Evolutionary conservation across 2,113 vertebrate genomes (phyloP), one percentile per base, ranked within the genome.

Genomic region (Acanthisitta chloris): DNA sequence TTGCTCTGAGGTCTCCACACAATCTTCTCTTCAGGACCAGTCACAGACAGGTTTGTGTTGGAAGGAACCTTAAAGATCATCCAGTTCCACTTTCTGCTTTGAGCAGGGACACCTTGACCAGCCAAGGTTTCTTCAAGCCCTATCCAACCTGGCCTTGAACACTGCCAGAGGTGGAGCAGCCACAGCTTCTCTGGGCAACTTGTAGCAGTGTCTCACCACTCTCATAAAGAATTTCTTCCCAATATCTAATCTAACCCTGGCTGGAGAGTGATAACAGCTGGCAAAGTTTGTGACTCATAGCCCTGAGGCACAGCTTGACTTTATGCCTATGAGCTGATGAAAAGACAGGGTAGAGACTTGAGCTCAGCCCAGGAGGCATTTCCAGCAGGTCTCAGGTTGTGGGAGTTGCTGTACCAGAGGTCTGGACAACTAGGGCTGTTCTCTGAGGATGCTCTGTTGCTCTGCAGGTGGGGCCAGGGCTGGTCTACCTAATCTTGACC

Each of bases 381-480:
- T 48, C 31, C 46, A 29, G 61, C 42, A 67, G 52, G 9, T 26
- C 33, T 66, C 36, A 64, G 21, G 70, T 19, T 54, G 23, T 38
- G 26, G n/a, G 45, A 76, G 31, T 2, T 91, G 55, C 54, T 55
- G 65, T 6, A 33, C 19, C 14, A 21, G 24, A 16, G 16, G 19
- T 14, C 28, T 46, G 79, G 54, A 26, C 42, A 28, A 23, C 1
- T 2, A 4, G 10, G 33, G 12, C 58, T 36, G 11, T 38, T 49
- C 42, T 28, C 58, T 82, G 64, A 86, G 58, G 33, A 6, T 69
- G 21, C 8, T 62, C 42, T 46, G 9, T 52, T 76, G 42, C 33
- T 73, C 80, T 91, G 49, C 94, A 99, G 98, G 97, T 99, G 26
- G 98, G 98, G 25, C 98, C 98, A 15, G 98, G 98, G 4, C 21